Percentiles rank a stretch among this genome's conserved stretches.
phyloP scores from a whole-genome alignment of 2,797 vertebrate genomes.

The Lophius americanus region DNA sequence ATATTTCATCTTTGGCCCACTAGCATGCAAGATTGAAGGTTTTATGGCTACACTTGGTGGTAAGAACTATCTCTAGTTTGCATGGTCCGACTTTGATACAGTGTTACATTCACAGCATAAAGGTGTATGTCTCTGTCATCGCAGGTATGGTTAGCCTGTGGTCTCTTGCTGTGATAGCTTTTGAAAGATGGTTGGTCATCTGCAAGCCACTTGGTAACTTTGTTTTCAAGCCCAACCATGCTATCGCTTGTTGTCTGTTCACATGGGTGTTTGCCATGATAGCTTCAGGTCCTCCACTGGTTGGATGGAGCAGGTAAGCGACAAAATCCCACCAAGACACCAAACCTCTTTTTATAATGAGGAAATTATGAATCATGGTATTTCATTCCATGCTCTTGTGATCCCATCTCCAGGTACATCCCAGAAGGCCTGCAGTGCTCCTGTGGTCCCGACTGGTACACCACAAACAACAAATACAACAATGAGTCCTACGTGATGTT shows the following conservation, averaged over 20 bases:
- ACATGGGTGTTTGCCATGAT: conserved; percentile 75
- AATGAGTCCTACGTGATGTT: conserved; percentile 82
- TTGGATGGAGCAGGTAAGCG: conserved; percentile 84
- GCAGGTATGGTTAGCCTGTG: conserved; percentile 85
- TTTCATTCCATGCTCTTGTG: neutral
- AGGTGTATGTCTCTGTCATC: neutral
- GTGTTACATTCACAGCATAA: too few relatives aligned
- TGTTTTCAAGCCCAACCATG: conserved; percentile 78
- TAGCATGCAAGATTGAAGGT: conserved; percentile 82
- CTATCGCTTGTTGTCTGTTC: conserved; percentile 72
- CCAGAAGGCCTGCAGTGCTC: conserved; percentile 82
- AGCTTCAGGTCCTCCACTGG: conserved; percentile 75
- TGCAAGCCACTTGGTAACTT: conserved; percentile 84
- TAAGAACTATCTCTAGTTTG: conserved; percentile 37
- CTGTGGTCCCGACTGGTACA: conserved; percentile 82
- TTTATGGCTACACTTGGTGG: conserved; percentile 80
- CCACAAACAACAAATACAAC: conserved; percentile 79
- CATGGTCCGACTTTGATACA: too few relatives aligned
- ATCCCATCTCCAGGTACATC: conserved; percentile 69
- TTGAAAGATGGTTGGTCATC: conserved; percentile 83
- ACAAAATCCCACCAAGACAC: too few relatives aligned
- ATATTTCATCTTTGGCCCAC: conserved; percentile 78
- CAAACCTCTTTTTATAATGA: too few relatives aligned
- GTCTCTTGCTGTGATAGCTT: conserved; percentile 82
- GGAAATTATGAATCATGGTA: too few relatives aligned